Base-by-base conservation (phyloP, 2,113 vertebrate genomes). In the Semnornis frantzii region DNA sequence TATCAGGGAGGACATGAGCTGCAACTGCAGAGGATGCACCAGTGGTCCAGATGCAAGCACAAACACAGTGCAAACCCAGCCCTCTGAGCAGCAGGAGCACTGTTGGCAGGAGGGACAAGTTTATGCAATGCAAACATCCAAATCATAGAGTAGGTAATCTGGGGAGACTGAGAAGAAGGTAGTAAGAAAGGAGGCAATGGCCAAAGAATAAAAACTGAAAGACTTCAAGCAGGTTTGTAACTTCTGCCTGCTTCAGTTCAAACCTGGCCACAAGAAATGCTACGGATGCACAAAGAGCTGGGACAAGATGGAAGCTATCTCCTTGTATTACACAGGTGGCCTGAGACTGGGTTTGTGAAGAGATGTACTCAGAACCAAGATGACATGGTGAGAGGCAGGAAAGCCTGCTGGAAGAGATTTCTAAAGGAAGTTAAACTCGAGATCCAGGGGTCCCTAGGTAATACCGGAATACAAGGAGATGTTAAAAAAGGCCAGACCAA, bases 271-370 rank as follows among this genome's bases (percentile, higher is more conserved):
- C 73, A 39, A 68, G 86, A 31, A 82, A 48, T 3, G 34, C 70
- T 55, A 23, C 25, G 79, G 33, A 23, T 19, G 18, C 28, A 23
- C 12, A 13, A 31, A 17, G 3, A 55, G 70, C 42, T 48, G 14
- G 15, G 58, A 30, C 12, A 50, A 34, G 20, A 25, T 0, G 31
- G 6, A 74, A 84, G 66, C 50, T 23, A 23, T 12, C 14, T 3
- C 23, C 20, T 21, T 12, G 18, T 0, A 0, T 50, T 11, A 10
- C 44, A 15, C n/a, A 19, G 39, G 25, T 8, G 23, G n/a, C 0
- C 1, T 4, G 24, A 73, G 39, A 14, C 27, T 12, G 2, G 30
- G 39, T 23, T 58, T 30, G 18, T 1, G 3, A 21, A 82, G 28
- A 65, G 48, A 57, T 39, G 50, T 10, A 9, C 64, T 19, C 12